Percentiles rank a stretch among this genome's conserved stretches.
phyloP scores from a whole-genome alignment of 2,113 vertebrate species.

The Chlamydotis undulata region DNA sequence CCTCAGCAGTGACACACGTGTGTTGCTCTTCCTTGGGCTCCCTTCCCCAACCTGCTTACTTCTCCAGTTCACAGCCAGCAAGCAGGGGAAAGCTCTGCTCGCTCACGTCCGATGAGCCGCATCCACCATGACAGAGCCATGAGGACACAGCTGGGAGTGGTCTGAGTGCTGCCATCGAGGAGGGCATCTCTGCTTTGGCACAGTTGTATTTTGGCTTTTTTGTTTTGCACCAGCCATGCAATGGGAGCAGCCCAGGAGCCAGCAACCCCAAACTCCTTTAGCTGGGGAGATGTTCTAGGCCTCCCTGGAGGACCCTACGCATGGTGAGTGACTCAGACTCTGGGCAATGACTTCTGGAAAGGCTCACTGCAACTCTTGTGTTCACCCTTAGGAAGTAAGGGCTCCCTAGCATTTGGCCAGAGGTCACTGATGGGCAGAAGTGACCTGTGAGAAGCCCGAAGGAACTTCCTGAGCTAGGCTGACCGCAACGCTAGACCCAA shows the following conservation, averaged over 20 bases:
- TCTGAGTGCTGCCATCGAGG: not conserved
- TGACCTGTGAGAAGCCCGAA: not conserved
- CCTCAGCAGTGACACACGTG: accelerated
- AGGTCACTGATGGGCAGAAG: not conserved
- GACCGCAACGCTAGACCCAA: not conserved
- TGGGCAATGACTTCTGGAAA: not conserved
- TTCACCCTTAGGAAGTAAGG: not conserved
- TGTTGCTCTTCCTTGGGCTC: not conserved
- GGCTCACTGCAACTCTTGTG: not conserved
- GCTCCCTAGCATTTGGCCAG: not conserved
- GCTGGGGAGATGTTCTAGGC: not conserved
- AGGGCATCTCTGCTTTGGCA: not conserved
- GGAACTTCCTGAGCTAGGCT: not conserved
- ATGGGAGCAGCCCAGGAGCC: not conserved
- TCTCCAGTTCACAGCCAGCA: not conserved
- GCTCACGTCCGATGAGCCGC: accelerated
- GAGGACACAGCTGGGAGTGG: not conserved
- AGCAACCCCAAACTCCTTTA: accelerated
- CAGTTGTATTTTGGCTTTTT: not conserved
- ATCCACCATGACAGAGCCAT: not conserved
- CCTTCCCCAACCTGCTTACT: accelerated
- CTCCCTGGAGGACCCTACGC: accelerated
- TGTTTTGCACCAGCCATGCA: not conserved
- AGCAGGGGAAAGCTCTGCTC: not conserved
- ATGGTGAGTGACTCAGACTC: not conserved